A percentile compares a stretch with the other conserved stretches of the same genome.
phyloP scores from a whole-genome alignment of 2,113 vertebrate genomes.

The Neoarius graeffei region DNA sequence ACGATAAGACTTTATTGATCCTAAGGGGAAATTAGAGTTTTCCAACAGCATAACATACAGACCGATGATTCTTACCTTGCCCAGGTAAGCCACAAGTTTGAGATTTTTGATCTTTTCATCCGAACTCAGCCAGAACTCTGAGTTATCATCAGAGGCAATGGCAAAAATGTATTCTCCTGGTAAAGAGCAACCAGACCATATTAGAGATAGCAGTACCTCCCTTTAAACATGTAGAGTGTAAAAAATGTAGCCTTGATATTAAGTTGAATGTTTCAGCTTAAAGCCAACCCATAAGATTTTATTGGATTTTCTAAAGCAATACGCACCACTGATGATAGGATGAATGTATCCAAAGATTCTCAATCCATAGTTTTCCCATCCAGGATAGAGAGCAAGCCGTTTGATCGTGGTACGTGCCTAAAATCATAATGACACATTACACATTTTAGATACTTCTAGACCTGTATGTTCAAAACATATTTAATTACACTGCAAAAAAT shows the following conservation, averaged over 20 bases:
- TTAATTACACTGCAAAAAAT: neutral
- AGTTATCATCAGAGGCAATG: conserved; percentile 47
- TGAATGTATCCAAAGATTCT: conserved; percentile 48
- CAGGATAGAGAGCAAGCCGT: conserved; percentile 31
- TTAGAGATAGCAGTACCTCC: neutral
- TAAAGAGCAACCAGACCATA: neutral
- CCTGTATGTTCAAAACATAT: neutral
- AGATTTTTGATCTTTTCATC: conserved; percentile 24
- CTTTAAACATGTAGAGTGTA: neutral
- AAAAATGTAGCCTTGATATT: neutral
- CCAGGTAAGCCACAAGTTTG: conserved; percentile 30
- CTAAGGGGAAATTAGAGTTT: neutral
- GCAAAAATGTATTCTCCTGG: conserved; percentile 46
- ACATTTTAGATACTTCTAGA: neutral
- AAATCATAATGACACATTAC: neutral
- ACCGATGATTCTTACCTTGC: conserved; percentile 27
- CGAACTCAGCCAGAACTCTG: conserved; percentile 50
- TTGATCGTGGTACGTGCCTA: conserved; percentile 43
- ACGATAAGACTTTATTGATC: neutral
- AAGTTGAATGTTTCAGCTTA: neutral
- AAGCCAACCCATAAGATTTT: neutral
- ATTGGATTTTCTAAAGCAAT: neutral
- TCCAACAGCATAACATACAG: neutral
- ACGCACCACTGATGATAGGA: conserved; percentile 23
- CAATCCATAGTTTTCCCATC: conserved; percentile 33